Conservation (phyloP, 2,888 invertebrate genomes). For the Tetrapedia diversipes region DNA sequence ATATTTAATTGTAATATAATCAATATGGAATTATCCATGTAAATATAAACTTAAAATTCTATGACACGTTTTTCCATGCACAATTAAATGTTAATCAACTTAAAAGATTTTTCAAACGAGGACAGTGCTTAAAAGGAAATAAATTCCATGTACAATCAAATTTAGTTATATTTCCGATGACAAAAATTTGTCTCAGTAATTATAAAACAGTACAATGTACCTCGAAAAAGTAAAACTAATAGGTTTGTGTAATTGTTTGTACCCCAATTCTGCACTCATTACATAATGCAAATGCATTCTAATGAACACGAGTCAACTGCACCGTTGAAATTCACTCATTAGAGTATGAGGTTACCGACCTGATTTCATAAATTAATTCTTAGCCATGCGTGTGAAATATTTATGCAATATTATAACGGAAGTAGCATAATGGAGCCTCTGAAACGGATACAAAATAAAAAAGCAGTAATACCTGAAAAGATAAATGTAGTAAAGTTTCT, state of each 20-base stretch:
- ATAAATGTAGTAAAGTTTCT: not conserved
- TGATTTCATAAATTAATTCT: constrained; percentile 19
- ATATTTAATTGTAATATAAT: no score
- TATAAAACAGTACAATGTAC: not conserved
- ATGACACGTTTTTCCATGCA: no score
- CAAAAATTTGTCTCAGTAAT: not conserved
- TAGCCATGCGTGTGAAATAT: not conserved
- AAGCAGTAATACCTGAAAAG: no score
- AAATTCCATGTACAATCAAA: no score
- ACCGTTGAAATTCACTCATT: constrained; percentile 15
- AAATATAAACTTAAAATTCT: no score
- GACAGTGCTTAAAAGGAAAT: no score
- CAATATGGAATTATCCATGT: no score
- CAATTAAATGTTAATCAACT: no score
- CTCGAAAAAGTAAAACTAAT: not conserved
- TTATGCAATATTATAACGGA: not conserved
- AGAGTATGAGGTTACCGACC: not conserved
- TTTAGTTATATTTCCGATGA: not conserved
- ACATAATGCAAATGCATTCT: constrained; percentile 4
- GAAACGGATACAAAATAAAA: not conserved
- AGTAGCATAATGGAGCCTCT: not conserved
- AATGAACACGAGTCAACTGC: not conserved
- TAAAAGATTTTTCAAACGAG: no score
- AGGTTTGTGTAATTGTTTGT: not conserved
- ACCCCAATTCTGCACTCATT: not conserved